These are phyloP conservation scores for Egretta garzetta DNA, from an alignment of 2,113 vertebrate species.

Conservation along the genomic window DNA sequence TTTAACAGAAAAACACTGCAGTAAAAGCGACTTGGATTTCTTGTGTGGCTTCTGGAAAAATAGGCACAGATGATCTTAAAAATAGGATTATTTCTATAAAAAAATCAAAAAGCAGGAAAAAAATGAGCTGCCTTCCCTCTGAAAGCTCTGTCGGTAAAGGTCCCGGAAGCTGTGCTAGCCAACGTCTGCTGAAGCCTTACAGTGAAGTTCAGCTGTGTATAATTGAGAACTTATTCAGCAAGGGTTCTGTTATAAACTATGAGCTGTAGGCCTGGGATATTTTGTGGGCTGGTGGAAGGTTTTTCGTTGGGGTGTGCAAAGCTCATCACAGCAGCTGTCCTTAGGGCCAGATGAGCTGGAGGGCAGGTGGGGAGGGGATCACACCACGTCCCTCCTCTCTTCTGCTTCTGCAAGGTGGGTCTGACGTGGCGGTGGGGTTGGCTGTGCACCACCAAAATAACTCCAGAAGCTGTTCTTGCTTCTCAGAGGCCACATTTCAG, in stretches of 20 bases:
- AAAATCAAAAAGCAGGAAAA: background rate
- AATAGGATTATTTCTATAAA: background rate
- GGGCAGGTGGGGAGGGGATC: background rate
- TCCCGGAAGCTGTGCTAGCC: background rate
- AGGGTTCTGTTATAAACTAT: no score
- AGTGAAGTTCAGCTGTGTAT: background rate
- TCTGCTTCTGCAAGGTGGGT: background rate
- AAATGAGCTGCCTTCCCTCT: background rate
- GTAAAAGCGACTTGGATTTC: background rate
- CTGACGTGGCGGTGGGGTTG: background rate
- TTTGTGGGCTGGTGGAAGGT: background rate
- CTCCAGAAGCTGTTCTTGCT: background rate
- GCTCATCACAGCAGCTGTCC: background rate
- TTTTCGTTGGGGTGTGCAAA: background rate
- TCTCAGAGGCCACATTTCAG: background rate
- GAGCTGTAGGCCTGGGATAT: background rate
- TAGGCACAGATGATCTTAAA: slow-evolving; percentile 1
- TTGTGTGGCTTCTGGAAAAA: background rate
- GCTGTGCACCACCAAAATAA: background rate
- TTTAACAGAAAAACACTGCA: background rate
- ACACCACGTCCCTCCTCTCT: background rate
- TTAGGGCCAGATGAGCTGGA: background rate
- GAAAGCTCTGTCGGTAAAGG: background rate
- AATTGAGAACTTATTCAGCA: background rate
- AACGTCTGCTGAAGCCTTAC: background rate